A percentile compares a stretch with the other conserved stretches of the same genome.
These are phyloP conservation scores for Synanthedon tipuliformis DNA, from an alignment of 2,888 invertebrate genomes.

Conservation along the genomic window DNA sequence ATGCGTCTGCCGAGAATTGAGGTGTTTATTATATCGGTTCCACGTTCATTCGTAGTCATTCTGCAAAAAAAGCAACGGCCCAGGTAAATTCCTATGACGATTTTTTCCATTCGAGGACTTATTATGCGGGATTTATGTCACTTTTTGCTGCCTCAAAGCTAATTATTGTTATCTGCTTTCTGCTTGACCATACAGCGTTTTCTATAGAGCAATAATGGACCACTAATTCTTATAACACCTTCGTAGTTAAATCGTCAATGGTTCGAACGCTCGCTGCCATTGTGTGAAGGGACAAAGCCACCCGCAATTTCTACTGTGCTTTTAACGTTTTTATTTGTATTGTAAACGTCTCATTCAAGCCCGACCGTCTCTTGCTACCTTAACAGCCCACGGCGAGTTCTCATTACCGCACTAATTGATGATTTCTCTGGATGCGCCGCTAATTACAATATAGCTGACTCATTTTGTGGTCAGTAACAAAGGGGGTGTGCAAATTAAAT, in stretches of 20 bases:
- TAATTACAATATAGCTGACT: conserved; percentile 35
- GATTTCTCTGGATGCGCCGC: conserved; percentile 10
- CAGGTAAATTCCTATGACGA: conserved; percentile 52
- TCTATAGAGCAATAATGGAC: conserved; percentile 60
- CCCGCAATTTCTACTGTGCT: conserved; percentile 59
- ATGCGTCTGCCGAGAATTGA: conserved; percentile 65
- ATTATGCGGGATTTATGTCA: conserved; percentile 70
- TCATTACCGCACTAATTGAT: conserved; percentile 20
- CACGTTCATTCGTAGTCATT: conserved; percentile 46
- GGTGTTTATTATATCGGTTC: conserved; percentile 65
- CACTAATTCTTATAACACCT: conserved; percentile 69
- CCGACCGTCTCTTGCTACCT: conserved; percentile 4
- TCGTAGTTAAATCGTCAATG: conserved; percentile 57
- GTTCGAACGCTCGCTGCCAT: conserved; percentile 33
- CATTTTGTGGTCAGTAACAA: conserved; percentile 27
- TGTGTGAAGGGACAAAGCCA: conserved; percentile 55
- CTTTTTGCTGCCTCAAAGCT: conserved; percentile 63
- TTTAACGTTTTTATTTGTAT: conserved; percentile 54
- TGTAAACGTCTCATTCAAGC: conserved; percentile 55
- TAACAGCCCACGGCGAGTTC: conserved; percentile 18
- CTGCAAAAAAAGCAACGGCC: conserved; percentile 42
- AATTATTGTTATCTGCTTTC: conserved; percentile 68
- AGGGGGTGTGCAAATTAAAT: conserved; percentile 48
- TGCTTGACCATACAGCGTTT: conserved; percentile 55
- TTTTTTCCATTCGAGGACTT: conserved; percentile 58